These are phyloP conservation scores for Rhipidura dahli DNA, from an alignment of 2,113 vertebrate species.

Conservation along the genomic window DNA sequence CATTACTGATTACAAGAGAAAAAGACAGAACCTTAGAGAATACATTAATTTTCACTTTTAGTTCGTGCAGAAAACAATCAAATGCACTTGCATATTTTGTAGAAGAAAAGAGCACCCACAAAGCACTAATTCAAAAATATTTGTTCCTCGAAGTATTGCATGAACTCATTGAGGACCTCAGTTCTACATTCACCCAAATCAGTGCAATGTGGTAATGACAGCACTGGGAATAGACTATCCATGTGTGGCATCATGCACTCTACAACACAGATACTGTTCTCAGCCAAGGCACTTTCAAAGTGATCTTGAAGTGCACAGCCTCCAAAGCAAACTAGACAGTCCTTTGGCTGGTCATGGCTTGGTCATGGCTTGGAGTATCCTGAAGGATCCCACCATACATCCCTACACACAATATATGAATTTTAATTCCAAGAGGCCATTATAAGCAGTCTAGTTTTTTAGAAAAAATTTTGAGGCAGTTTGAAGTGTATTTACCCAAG, in stretches of 20 bases:
- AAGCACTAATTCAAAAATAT: neutral
- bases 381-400: neutral
- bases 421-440: neutral
- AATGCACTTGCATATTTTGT: neutral
- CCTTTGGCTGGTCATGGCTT: neutral
- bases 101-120: neutral
- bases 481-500: slow-evolving; percentile 1
- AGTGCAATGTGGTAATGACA: neutral
- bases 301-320: neutral
- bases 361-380: neutral
- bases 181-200: neutral
- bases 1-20: neutral
- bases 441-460: neutral
- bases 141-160: neutral
- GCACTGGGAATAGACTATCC: neutral
- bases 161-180: neutral
- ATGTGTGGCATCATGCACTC: neutral
- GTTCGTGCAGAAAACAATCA: neutral
- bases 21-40: neutral
- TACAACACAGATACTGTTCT: neutral
- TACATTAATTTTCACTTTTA: neutral
- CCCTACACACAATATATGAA: neutral
- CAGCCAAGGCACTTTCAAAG: neutral
- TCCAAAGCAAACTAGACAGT: neutral
- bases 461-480: neutral